These are phyloP conservation scores for Nyctalus aviator DNA, from an alignment of 2,797 vertebrate genomes.

Conservation along the genomic window DNA sequence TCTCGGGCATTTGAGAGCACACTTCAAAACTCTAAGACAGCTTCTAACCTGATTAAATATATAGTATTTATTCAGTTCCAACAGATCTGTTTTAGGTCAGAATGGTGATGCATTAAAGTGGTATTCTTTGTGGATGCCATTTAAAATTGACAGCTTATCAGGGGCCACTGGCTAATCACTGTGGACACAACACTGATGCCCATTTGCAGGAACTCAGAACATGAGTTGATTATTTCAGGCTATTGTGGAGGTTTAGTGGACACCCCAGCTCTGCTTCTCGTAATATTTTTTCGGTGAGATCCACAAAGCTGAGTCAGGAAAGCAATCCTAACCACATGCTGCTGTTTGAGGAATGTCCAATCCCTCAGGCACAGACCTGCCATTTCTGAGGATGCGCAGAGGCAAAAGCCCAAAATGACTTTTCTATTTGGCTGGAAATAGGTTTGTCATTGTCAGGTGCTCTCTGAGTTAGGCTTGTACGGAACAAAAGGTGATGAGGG, in stretches of 20 bases:
- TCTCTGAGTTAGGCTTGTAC: not conserved
- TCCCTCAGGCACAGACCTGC: not conserved
- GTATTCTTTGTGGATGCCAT: not conserved
- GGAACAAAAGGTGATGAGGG: not conserved
- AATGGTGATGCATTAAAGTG: not conserved
- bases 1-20: not conserved
- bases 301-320: not conserved
- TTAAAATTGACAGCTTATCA: not conserved
- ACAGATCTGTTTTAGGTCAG: not conserved
- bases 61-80: not conserved
- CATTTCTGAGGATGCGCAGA: not conserved
- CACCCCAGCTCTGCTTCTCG: not conserved
- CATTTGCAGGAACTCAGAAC: not conserved
- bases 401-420: not conserved
- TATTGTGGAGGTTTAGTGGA: not conserved
- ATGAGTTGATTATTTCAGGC: not conserved
- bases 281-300: not conserved
- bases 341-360: not conserved
- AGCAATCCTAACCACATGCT: not conserved
- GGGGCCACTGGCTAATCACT: not conserved
- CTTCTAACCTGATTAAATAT: not conserved
- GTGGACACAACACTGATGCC: not conserved
- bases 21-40: not conserved
- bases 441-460: not conserved
- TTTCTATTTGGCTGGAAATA: not conserved